phyloP scores from a whole-genome alignment of 2,113 vertebrate species.

The Dryoscopus gambensis region DNA sequence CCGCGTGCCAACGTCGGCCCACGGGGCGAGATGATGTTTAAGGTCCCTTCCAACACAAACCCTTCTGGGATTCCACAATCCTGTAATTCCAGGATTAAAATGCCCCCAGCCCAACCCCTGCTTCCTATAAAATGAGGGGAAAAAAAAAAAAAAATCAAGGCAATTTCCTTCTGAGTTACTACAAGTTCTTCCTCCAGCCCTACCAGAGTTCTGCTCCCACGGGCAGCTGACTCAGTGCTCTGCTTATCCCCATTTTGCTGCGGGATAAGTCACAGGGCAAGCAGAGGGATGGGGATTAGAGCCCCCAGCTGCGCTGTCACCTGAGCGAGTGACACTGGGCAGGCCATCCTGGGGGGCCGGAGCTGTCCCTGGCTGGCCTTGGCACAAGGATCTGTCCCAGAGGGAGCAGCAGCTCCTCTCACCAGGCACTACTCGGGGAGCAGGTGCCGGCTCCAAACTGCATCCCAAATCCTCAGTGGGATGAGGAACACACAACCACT shows the following conservation, averaged over 20 bases:
- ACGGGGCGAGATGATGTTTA: fast-evolving
- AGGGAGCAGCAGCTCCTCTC: not conserved
- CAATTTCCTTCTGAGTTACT: not conserved
- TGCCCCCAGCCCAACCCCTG: fast-evolving
- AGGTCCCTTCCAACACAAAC: not conserved
- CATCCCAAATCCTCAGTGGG: not conserved
- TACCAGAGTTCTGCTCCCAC: not conserved
- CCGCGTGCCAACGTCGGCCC: fast-evolving
- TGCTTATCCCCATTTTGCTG: not conserved
- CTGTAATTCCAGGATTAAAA: not conserved
- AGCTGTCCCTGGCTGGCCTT: fast-evolving
- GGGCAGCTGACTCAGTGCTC: not conserved
- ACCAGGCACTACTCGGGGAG: fast-evolving
- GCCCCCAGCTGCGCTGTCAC: not conserved
- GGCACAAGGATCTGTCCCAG: not conserved
- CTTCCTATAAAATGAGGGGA: not conserved
- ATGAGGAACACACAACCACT: fast-evolving
- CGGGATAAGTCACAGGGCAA: not conserved
- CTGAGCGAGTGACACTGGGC: not conserved
- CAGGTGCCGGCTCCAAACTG: not conserved
- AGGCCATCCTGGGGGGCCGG: fast-evolving
- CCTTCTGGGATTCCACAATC: fast-evolving
- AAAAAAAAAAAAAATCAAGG: not conserved
- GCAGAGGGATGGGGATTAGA: not conserved
- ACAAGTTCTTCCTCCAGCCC: not conserved